Evolutionary conservation across 2,113 vertebrate species (phyloP), one percentile per base, ranked within the genome.

Genomic region (Ornithorhynchus anatinus): DNA sequence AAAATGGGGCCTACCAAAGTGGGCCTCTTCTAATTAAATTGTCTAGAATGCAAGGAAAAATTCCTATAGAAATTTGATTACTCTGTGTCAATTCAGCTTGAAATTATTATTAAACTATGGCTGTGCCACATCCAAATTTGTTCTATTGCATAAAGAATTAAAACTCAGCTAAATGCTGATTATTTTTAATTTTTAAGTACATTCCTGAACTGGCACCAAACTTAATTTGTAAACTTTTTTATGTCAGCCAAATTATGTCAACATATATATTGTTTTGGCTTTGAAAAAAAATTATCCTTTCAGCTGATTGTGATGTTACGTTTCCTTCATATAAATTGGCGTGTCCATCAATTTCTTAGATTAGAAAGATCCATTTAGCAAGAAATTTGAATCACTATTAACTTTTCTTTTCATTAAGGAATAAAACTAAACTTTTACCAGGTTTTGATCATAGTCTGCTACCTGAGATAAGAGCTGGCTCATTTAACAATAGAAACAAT

Each of bases 151-250:
- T 8, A 74, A 45, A 62, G 62, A 84, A 75, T 80, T 67, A 82
- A 84, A 86, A 9, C 27, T 78, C 54, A 84, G 66, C 68, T 79
- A 59, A 85, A 81, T 48, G 15, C 25, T 85, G 76, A 78, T 60
- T 77, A 64, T 58, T 72, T 75, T 15, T 51, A 69, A 31, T 68
- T 80, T 83, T 80, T 78, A 79, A 73, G 72, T 50, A 77, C 17
- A 2, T 51, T 43, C 59, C 75, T 62, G 47, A 42, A 52, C 42
- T 75, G 79, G 69, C 16, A 53, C 43, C 16, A 1, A 40, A 25
- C 44, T 44, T 56, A 53, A 75, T 20, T 25, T 56, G 51, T 25
- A 63, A 83, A 58, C 9, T 42, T 64, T 38, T 75, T 29, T 33
- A 38, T 0, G 0, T 40, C 39, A 61, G 20, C n/a, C 47, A 7